phyloP scores from a whole-genome alignment of 2,888 invertebrate genomes.

The Notodonta ziczac region DNA sequence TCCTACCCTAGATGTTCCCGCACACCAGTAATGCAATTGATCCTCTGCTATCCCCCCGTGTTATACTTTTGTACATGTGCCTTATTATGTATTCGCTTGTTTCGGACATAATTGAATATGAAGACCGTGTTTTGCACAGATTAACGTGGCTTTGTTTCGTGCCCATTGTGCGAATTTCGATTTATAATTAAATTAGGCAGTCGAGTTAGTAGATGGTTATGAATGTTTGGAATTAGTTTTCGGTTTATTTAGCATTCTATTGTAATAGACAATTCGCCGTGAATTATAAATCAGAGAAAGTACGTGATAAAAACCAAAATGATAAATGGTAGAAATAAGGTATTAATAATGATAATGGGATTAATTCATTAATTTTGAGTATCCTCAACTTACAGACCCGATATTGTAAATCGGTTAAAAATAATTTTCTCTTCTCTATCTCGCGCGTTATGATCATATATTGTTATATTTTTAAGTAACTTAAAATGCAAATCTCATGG shows the following conservation, averaged over 20 bases:
- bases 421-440: too few species aligned
- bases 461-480: slow-evolving; percentile 12
- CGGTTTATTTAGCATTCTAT: slow-evolving; percentile 27
- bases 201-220: slow-evolving; percentile 36
- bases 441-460: too few species aligned
- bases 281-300: slow-evolving; percentile 16
- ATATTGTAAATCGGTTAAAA: too few species aligned
- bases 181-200: slow-evolving; percentile 53
- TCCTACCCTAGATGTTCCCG: slow-evolving; percentile 25
- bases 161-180: slow-evolving; percentile 49
- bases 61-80: slow-evolving; percentile 33
- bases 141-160: slow-evolving; percentile 56
- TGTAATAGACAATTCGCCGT: slow-evolving; percentile 18
- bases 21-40: slow-evolving; percentile 32
- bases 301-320: slow-evolving; percentile 3
- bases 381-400: too few species aligned
- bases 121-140: slow-evolving; percentile 51
- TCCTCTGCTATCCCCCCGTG: slow-evolving; percentile 28
- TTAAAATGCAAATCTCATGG: slow-evolving; percentile 16
- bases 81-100: slow-evolving; percentile 50
- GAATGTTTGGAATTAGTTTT: slow-evolving; percentile 48
- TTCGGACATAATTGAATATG: slow-evolving; percentile 59
- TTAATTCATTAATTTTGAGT: too few species aligned
- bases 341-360: neutral
- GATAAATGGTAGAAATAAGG: slow-evolving; percentile 7